Evolutionary conservation across 2,113 vertebrate genomes (phyloP), one percentile per base, ranked within the genome.

Genomic region (Elephas maximus): DNA sequence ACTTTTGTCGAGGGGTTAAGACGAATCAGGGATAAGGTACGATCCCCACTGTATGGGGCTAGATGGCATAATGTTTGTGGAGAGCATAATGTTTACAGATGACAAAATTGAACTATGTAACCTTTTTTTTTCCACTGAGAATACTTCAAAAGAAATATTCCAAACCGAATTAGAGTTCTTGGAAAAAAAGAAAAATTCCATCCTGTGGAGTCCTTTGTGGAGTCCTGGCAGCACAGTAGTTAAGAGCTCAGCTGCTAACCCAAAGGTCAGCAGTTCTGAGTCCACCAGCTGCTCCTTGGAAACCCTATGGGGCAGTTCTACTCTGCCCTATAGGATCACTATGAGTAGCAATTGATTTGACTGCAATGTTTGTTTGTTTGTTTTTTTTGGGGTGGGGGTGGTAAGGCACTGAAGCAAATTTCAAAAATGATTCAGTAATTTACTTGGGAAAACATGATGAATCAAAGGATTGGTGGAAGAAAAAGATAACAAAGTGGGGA

Each of bases 401-500:
- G 48, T 48, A 48, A 65, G 60, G 4, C 4, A 30, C 5, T 73
- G 73, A 91, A 60, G 88, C 10, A 90, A 79, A 23, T 84, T 80
- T 73, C 20, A 88, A 83, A 91, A 30, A 57, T 48, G 48, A 48
- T 8, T 77, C 17, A 11, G 12, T 86, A 79, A 63, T 85, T 94
- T 93, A 88, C 85, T 81, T 62, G 30, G 12, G 23, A 78, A 92
- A 92, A 81, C 10, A 51, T 62, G 21, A 74, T 71, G 62, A 77
- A 44, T 95, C 71, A 79, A 82, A 87, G 63, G 83, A 44, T 41
- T 44, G 44, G 93, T 86, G 20, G 93, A 94, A 90, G 28, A 65
- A 11, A 28, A 57, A 90, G 28, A 41, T 88, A 41, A 8, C 23
- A 62, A 92, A 81, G 20, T 83, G 28, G 17, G 2, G 5, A n/a